Evolutionary conservation across 2,797 vertebrate species (phyloP).

Genomic region (Falco berigora): DNA sequence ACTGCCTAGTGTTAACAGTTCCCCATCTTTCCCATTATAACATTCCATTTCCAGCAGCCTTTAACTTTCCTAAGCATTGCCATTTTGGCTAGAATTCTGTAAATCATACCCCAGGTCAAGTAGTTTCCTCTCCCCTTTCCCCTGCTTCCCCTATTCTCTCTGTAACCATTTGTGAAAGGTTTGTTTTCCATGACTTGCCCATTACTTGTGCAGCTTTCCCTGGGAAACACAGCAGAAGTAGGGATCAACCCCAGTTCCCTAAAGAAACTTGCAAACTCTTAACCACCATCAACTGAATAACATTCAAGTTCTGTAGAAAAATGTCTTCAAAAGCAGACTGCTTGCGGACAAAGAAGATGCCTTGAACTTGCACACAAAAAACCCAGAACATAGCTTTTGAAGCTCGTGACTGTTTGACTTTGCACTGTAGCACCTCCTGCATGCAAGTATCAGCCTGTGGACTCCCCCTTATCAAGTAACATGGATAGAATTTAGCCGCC

Average conservation of each 20-base stretch:
- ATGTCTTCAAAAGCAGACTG: neutral
- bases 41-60: neutral
- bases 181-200: neutral
- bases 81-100: neutral
- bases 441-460: neutral
- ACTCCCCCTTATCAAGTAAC: neutral
- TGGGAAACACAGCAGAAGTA: neutral
- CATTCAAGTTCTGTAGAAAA: neutral
- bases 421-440: neutral
- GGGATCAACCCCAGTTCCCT: neutral
- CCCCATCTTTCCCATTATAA: neutral
- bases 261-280: neutral
- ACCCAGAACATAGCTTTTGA: neutral
- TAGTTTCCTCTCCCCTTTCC: neutral
- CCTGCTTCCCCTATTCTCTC: neutral
- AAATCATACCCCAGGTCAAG: neutral
- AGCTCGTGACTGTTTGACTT: neutral
- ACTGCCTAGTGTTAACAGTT: neutral
- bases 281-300: neutral
- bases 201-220: neutral
- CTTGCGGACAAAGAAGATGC: neutral
- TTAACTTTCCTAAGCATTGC: neutral
- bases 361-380: neutral
- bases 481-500: neutral
- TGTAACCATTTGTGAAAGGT: neutral